Percentiles rank a stretch among this genome's conserved stretches.
Evolutionary conservation across 2,888 invertebrate genomes (phyloP).

Genomic region (Dione vanillae): DNA sequence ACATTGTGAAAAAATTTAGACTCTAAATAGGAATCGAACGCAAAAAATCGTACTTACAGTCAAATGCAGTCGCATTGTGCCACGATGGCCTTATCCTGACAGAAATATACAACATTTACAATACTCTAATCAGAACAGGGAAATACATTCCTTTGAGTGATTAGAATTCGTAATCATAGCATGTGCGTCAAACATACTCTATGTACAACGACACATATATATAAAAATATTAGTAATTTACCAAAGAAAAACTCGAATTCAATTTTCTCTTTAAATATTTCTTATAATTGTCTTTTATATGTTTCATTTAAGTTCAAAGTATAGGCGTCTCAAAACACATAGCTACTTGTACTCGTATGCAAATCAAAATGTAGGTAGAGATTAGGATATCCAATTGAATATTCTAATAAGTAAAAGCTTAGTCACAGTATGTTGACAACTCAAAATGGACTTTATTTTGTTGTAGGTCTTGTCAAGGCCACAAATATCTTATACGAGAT

Average conservation of each 20-base stretch:
- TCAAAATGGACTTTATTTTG: conserved; percentile 27
- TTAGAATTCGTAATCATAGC: neutral
- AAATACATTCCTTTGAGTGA: neutral
- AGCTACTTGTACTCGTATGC: conserved; percentile 23
- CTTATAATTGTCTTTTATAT: no score
- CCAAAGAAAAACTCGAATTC: neutral
- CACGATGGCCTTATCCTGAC: no score
- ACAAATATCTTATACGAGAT: no score
- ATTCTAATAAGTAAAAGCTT: conserved; percentile 40
- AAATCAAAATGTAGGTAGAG: conserved; percentile 33
- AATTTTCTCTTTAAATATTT: neutral
- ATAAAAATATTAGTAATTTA: neutral
- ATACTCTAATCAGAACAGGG: neutral
- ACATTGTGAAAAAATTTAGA: no score
- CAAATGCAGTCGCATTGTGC: no score
- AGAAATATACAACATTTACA: no score
- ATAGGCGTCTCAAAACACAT: conserved; percentile 6
- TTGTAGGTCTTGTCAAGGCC: conserved; percentile 6
- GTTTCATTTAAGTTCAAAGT: neutral
- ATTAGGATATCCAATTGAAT: conserved; percentile 35
- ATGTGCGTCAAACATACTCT: neutral
- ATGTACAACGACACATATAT: neutral
- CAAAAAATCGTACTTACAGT: no score
- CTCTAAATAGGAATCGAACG: no score
- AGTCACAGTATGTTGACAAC: conserved; percentile 37